Base-by-base conservation (phyloP, 2,797 vertebrate species). In the Hydrolagus colliei region DNA sequence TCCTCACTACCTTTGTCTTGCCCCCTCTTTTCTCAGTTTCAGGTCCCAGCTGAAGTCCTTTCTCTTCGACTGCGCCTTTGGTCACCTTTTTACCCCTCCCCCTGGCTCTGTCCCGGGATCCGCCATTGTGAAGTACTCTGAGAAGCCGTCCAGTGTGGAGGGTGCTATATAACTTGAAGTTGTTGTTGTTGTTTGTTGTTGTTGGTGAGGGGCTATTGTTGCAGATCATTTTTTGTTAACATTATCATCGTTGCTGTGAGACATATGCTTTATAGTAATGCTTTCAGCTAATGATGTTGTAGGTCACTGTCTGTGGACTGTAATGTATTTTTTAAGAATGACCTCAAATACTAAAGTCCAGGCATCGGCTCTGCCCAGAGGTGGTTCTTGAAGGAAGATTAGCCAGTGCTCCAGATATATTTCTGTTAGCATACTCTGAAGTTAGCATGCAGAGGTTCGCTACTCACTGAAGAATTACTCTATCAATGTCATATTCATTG, bases 271-370 rank as follows among this genome's bases (percentile, higher is more conserved):
- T 65, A 82, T 68, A 67, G 67, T 80, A 68, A 82, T 68, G 65
- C 35, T 7, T 68, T 82, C 79, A 82, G 79, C 65, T 68, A 68
- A 67, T 82, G 79, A n/a, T 35, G 27, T 35, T 35, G 22, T 82
- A 10, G 65, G 16, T 68, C 27, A 82, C 32, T 14, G 27, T 27
- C 10, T 22, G 63, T 63, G 62, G 14, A 12, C 20, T 82, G 79
- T 68, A 16, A 35, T 65, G 13, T 82, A 18, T 41, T 67, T 52
- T 82, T 18, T 35, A 11, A 41, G 65, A 18, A 63, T 35, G 22
- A 82, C 32, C 27, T 12, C 16, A 41, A n/a, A 9, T 9, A 41
- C 41, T 82, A 67, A 14, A 82, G 3, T 11, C 8, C 32, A 35
- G 10, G 65, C 20, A 82, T 2, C 35, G 32, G 63, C 61, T 35